Percentiles rank a stretch among this genome's conserved stretches.
phyloP scores from a whole-genome alignment of 2,113 vertebrate species.

The Daubentonia madagascariensis region DNA sequence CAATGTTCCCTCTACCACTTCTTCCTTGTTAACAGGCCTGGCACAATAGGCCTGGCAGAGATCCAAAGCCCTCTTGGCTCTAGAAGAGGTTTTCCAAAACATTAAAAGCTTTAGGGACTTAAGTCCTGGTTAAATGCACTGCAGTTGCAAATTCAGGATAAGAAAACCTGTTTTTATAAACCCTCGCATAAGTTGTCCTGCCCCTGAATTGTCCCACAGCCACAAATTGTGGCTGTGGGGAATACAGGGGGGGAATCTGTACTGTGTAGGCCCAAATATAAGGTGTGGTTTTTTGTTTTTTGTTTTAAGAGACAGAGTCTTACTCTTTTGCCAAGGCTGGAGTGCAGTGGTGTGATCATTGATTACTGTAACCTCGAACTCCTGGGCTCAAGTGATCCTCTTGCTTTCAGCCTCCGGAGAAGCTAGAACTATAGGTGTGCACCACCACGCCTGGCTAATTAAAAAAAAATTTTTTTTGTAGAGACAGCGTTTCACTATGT shows the following conservation, averaged over 20 bases:
- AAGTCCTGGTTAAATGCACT: constrained; percentile 58
- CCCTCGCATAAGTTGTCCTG: constrained; percentile 25
- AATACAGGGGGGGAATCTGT: neutral
- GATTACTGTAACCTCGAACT: too few relatives aligned
- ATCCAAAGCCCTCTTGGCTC: constrained; percentile 60
- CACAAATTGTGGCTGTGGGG: neutral
- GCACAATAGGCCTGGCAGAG: constrained; percentile 45
- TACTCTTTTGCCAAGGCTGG: neutral
- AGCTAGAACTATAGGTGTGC: too few relatives aligned
- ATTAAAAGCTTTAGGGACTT: constrained; percentile 62
- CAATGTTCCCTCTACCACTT: neutral
- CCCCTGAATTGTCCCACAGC: neutral
- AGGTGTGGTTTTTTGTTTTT: neutral
- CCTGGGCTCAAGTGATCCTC: too few relatives aligned
- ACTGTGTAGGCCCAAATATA: neutral
- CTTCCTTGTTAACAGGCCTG: constrained; percentile 16
- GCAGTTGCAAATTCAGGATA: constrained; percentile 61
- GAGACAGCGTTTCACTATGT: too few relatives aligned
- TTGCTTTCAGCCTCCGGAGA: too few relatives aligned
- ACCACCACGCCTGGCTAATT: too few relatives aligned
- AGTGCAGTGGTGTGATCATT: neutral
- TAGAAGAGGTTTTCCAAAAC: constrained; percentile 64
- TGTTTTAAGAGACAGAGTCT: too few relatives aligned
- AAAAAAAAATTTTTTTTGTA: too few relatives aligned
- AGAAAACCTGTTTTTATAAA: constrained; percentile 65